Conservation (phyloP, 2,888 invertebrate genomes). For the Imbricaverruca yamaguchii region DNA sequence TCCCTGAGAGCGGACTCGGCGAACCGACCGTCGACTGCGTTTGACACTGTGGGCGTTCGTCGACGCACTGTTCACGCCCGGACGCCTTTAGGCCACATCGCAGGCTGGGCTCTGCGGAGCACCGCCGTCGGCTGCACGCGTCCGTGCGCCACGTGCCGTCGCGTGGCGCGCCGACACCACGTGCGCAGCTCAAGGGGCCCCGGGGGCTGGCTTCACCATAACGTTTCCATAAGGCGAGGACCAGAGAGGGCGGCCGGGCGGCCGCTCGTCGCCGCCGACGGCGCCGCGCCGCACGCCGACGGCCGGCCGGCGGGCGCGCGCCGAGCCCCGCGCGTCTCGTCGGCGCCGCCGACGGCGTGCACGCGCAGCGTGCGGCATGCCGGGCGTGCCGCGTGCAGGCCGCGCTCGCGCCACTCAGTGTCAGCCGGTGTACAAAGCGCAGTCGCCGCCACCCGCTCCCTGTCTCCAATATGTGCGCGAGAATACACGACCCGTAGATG, state of each 20-base stretch:
- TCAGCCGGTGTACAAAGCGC: background rate
- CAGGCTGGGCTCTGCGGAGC: background rate
- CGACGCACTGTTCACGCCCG: no score
- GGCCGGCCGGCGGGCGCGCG: background rate
- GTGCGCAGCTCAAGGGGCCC: background rate
- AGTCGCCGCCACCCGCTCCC: background rate
- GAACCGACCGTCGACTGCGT: no score
- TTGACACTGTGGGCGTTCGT: no score
- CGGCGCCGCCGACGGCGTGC: background rate
- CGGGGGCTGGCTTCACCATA: background rate
- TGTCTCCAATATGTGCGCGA: background rate
- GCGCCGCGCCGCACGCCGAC: no score
- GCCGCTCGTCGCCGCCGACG: no score
- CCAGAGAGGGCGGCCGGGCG: background rate
- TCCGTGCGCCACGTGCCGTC: constrained; percentile 1
- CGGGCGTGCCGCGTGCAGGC: background rate
- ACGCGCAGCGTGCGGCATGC: background rate
- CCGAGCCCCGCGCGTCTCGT: background rate
- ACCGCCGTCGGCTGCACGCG: background rate
- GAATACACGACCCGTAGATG: background rate
- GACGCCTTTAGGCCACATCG: background rate
- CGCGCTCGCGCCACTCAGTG: background rate
- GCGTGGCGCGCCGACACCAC: background rate
- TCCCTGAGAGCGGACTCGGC: no score
- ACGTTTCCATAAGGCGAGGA: constrained; percentile 7